These are phyloP conservation scores for Phaethon lepturus DNA, from an alignment of 2,113 vertebrate genomes.

Conservation along the genomic window DNA sequence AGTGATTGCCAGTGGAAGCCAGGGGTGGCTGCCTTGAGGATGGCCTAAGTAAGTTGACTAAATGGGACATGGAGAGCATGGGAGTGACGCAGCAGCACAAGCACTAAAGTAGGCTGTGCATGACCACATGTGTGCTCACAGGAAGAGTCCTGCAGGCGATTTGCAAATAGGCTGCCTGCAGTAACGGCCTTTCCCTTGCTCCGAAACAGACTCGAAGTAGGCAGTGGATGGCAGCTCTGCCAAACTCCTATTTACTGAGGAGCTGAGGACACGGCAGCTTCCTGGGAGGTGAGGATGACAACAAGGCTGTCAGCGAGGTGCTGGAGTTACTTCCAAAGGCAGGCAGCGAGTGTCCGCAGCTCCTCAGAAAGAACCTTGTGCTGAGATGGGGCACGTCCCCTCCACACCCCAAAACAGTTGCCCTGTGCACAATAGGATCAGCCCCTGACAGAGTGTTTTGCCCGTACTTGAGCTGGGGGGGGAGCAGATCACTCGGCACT, in stretches of 20 bases:
- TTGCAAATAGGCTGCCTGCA: not conserved
- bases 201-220: not conserved
- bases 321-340: not conserved
- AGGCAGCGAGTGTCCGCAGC: rapidly evolving
- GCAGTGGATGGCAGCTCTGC: not conserved
- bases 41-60: not conserved
- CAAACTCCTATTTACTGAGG: not conserved
- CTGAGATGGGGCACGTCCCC: not conserved
- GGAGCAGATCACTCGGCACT: not conserved
- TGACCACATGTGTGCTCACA: rapidly evolving
- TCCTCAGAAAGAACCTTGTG: not conserved
- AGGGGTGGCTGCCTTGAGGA: not conserved
- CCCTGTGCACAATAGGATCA: rapidly evolving
- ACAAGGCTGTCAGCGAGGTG: not conserved
- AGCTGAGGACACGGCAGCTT: not conserved
- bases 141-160: not conserved
- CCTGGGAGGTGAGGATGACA: not conserved
- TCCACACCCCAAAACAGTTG: not conserved
- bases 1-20: too few relatives aligned
- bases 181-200: not conserved
- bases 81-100: not conserved
- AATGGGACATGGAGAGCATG: rapidly evolving
- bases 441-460: not conserved
- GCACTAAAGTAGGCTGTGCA: rapidly evolving
- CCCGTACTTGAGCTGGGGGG: not conserved